phyloP scores from a whole-genome alignment of 2,797 vertebrate species.

The Melanotaenia boesemani region DNA sequence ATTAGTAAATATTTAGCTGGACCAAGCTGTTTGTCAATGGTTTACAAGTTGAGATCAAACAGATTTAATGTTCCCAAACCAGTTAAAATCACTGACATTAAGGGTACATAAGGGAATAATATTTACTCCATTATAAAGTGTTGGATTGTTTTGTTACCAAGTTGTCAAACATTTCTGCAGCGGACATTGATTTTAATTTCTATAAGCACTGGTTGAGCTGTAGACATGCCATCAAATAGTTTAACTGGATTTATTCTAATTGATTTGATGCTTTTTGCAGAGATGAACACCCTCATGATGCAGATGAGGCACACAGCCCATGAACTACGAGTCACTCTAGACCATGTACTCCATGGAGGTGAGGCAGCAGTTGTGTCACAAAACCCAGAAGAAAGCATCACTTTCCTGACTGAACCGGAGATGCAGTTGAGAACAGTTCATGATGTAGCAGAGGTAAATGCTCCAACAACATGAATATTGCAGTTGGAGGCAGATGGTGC shows the following conservation, averaged over 20 bases:
- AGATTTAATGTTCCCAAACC: neutral
- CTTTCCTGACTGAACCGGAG: slow-evolving; percentile 66
- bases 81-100: neutral
- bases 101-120: neutral
- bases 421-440: slow-evolving; percentile 57
- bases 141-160: neutral
- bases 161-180: neutral
- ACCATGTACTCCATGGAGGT: slow-evolving; percentile 73
- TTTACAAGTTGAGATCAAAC: neutral
- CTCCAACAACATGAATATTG: neutral
- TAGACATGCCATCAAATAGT: neutral
- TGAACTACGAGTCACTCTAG: slow-evolving; percentile 77
- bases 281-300: slow-evolving; percentile 84
- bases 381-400: slow-evolving; percentile 57
- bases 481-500: neutral
- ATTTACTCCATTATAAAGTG: neutral
- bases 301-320: slow-evolving; percentile 83
- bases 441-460: slow-evolving; percentile 65
- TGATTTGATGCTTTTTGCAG: slow-evolving; percentile 47
- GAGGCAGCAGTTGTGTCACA: slow-evolving; percentile 44
- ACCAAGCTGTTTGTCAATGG: neutral
- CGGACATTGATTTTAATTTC: neutral
- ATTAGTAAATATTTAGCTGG: neutral
- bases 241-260: neutral
- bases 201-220: neutral